Conservation (phyloP, 2,888 invertebrate genomes). For the Dynastes maya region DNA sequence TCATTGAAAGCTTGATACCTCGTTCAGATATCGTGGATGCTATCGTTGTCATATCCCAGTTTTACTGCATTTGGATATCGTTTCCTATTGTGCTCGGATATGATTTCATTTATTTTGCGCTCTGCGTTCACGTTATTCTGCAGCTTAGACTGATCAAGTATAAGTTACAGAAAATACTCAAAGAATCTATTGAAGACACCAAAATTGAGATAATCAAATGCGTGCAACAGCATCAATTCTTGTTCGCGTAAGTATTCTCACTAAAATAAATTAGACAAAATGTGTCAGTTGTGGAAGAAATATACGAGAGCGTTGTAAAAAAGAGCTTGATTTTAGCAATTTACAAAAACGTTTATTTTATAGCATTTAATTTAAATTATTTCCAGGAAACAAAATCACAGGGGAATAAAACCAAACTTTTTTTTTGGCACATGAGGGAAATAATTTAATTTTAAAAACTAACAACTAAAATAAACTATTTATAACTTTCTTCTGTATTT, state of each 20-base stretch:
- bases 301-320: too few species aligned
- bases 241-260: background rate
- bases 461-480: too few species aligned
- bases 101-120: constrained; percentile 24
- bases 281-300: too few species aligned
- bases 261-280: background rate
- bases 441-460: too few species aligned
- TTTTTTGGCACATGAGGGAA: too few species aligned
- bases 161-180: background rate
- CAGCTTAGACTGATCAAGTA: constrained; percentile 25
- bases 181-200: background rate
- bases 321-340: too few species aligned
- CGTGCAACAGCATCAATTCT: background rate
- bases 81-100: constrained; percentile 24
- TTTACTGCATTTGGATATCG: background rate
- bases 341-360: too few species aligned
- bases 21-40: background rate
- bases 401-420: too few species aligned
- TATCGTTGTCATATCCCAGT: background rate
- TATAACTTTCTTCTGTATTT: too few species aligned
- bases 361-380: too few species aligned
- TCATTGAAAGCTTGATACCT: background rate
- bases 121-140: background rate
- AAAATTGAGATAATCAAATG: background rate
- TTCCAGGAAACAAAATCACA: too few species aligned